phyloP scores from a whole-genome alignment of 1,140 invertebrate genomes.

The Philopotamus ludificatus region DNA sequence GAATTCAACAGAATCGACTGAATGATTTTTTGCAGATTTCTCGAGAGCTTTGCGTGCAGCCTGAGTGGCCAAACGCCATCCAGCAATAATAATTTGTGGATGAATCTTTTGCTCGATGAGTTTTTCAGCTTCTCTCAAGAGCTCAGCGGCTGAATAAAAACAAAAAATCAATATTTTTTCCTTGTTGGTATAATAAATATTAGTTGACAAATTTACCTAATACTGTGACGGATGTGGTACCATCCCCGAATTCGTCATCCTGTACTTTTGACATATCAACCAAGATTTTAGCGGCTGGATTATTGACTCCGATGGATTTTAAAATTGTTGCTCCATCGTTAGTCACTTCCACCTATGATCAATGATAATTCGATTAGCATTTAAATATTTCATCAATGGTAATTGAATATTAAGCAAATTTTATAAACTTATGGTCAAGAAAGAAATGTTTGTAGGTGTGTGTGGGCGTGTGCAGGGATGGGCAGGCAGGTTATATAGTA shows the following conservation, averaged over 20 bases:
- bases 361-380: constrained; percentile 1
- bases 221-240: constrained; percentile 98
- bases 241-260: constrained; percentile 99
- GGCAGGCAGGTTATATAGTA: too few relatives aligned
- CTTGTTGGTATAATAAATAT: background rate
- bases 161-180: background rate
- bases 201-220: constrained; percentile 62
- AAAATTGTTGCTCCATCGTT: constrained; percentile 99
- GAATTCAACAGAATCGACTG: constrained; percentile 76
- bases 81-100: constrained; percentile 96
- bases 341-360: constrained; percentile 84
- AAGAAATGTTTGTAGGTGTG: too few relatives aligned
- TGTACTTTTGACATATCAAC: constrained; percentile 98
- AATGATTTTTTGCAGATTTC: constrained; percentile 78
- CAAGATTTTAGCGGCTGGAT: constrained; percentile 97
- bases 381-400: background rate
- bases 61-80: constrained; percentile 86
- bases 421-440: too few relatives aligned
- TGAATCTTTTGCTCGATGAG: constrained; percentile 94
- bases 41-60: constrained; percentile 82
- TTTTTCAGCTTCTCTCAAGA: constrained; percentile 93
- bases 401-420: too few relatives aligned
- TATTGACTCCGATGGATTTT: constrained; percentile 95
- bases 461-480: too few relatives aligned
- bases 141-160: constrained; percentile 76